Base-by-base conservation (phyloP, 2,888 invertebrate species). In the Schizotus pectinicornis region DNA sequence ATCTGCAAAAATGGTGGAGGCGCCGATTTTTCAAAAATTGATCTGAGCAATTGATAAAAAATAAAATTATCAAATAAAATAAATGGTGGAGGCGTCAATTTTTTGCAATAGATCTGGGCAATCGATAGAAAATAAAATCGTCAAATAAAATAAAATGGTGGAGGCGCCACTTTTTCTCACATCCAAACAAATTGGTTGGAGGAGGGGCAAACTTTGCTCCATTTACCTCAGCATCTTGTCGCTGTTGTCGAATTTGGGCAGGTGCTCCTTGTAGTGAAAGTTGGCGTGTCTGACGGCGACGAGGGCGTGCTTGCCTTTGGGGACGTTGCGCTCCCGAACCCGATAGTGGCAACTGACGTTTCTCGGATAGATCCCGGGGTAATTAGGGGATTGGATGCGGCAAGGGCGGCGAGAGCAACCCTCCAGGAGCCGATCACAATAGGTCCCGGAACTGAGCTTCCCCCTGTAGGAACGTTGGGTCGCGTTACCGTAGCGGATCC, bases 301-400 rank as follows among this genome's bases (percentile, higher is more conserved):
- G 69, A 91, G 81, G 56, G 90, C 90, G 70, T 91, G 88, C 76
- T 89, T 88, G 64, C 90, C 90, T 9, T 85, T 81, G 8, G 90
- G 89, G 64, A 83, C 80, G 63, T 81, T 80, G 47, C 74, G 70
- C 64, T 80, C 80, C 57, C 79, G 69, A 53, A 80, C 72, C 47
- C 76, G 72, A 67, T 80, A 80, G 61, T 76, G 74, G 65, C 79
- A 80, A 67, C 91, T 91, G 61, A 93, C 89, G 79, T 94, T 94
- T 59, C 93, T 83, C 3, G 94, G 94, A 80, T 94, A 95, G 65
- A 92, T 88, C 49, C 94, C 94, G 7, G 94, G 94, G 79, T 91
- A 94, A 83, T 95, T 95, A 7, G 94, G 95, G 14, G 93, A 93
- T 80, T 92, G 91, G 60, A 92, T 87, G 62, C 91, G 87, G 80